A percentile compares a stretch with the other conserved stretches of the same genome.
These are phyloP conservation scores for Heliconius aoede DNA, from an alignment of 2,888 invertebrate genomes.

Conservation along the genomic window DNA sequence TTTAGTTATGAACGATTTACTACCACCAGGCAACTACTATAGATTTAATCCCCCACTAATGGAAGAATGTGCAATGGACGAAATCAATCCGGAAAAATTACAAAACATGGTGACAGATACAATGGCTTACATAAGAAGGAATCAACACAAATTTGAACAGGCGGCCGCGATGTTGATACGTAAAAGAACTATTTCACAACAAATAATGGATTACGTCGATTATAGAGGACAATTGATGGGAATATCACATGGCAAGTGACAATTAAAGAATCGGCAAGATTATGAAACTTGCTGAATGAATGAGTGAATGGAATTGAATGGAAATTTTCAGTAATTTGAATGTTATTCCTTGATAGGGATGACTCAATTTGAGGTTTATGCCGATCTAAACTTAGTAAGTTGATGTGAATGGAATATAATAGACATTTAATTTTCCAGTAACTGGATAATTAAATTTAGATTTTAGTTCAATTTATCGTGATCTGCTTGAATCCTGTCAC, in stretches of 20 bases:
- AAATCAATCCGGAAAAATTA: slow-evolving; percentile 89
- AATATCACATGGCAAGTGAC: slow-evolving; percentile 57
- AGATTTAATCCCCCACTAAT: slow-evolving; percentile 95
- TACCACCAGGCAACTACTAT: slow-evolving; percentile 89
- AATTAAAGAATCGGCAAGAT: slow-evolving; percentile 48
- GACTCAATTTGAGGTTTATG: neutral
- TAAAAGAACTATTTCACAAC: slow-evolving; percentile 57
- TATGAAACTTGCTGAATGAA: slow-evolving; percentile 49
- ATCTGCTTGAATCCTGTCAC: neutral
- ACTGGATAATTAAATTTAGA: neutral
- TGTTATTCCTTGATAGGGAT: neutral
- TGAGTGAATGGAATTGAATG: neutral
- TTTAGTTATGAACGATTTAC: slow-evolving; percentile 88
- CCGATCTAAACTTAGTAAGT: neutral
- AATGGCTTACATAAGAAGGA: slow-evolving; percentile 90
- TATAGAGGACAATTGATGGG: slow-evolving; percentile 61
- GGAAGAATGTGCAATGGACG: slow-evolving; percentile 91
- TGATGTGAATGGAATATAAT: neutral
- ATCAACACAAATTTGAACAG: slow-evolving; percentile 88
- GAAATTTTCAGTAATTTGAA: neutral
- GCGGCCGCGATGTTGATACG: slow-evolving; percentile 79
- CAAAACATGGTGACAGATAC: slow-evolving; percentile 89
- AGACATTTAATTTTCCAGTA: neutral
- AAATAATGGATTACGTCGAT: slow-evolving; percentile 56
- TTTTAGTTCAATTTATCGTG: too few species aligned